Evolutionary conservation across 1,140 invertebrate species (phyloP).

Genomic region (Anastrepha ludens): DNA sequence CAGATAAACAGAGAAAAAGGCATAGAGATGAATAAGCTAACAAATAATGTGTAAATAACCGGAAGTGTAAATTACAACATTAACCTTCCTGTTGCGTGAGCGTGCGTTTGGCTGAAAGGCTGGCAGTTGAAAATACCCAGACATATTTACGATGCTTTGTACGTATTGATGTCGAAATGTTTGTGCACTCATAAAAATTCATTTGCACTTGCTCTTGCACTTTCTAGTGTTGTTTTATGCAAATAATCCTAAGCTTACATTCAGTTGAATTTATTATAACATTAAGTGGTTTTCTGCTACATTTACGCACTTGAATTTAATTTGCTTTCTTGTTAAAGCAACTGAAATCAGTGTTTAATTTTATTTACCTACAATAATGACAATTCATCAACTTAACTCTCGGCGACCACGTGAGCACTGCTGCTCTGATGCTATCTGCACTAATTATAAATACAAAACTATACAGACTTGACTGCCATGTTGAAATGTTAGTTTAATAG

Average conservation of each 20-base stretch:
- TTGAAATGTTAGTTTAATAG: not conserved
- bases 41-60: not conserved
- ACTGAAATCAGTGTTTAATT: not conserved
- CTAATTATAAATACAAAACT: not conserved
- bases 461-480: not conserved
- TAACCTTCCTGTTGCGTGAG: not conserved
- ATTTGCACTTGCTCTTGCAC: not conserved
- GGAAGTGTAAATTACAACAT: slow-evolving; percentile 17
- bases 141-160: too few species aligned
- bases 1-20: not conserved
- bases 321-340: not conserved
- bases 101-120: not conserved
- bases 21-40: not conserved
- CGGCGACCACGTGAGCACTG: not conserved
- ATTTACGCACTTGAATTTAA: not conserved
- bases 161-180: too few species aligned
- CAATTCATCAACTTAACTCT: not conserved
- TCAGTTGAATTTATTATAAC: not conserved
- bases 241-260: not conserved
- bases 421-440: not conserved
- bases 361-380: not conserved
- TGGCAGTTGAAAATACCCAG: too few species aligned
- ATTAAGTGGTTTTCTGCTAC: not conserved
- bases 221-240: not conserved
- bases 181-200: too few species aligned